phyloP scores from a whole-genome alignment of 2,113 vertebrate species.

The Nematolebias whitei region DNA sequence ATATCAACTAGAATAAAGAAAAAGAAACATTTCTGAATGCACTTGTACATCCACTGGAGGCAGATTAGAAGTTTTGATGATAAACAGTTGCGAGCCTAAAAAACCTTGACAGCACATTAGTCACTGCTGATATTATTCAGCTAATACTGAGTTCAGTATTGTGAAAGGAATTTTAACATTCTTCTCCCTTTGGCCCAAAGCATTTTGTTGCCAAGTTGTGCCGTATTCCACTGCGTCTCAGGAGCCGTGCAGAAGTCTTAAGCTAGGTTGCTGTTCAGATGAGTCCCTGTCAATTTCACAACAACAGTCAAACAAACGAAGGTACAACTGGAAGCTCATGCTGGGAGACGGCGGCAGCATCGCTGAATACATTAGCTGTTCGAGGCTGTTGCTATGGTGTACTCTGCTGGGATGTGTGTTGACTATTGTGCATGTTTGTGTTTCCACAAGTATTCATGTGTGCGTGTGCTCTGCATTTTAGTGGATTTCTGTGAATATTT shows the following conservation, averaged over 20 bases:
- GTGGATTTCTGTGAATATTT: conserved; percentile 23
- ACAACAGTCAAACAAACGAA: conserved; percentile 71
- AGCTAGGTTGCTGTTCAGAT: conserved; percentile 33
- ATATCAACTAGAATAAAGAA: too few relatives aligned
- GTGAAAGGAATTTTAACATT: background rate
- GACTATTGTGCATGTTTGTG: conserved; percentile 42
- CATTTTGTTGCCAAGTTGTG: background rate
- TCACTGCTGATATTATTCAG: background rate
- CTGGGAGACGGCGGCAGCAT: conserved; percentile 66
- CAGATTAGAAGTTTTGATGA: background rate
- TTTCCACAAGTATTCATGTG: conserved; percentile 30
- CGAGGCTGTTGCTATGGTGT: conserved; percentile 66
- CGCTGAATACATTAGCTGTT: conserved; percentile 73
- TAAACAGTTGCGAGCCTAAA: background rate
- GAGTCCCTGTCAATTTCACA: conserved; percentile 47
- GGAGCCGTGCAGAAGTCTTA: background rate
- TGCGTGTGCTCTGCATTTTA: conserved; percentile 25
- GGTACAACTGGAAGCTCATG: conserved; percentile 70
- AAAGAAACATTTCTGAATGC: background rate
- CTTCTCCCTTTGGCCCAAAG: background rate
- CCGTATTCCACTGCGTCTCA: conserved; percentile 1
- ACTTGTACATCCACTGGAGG: background rate
- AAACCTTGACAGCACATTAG: conserved; percentile 1
- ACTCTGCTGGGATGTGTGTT: conserved; percentile 59
- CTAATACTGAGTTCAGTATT: background rate